Conservation (phyloP, 2,797 vertebrate species). For the Crocodylus rhombifer region DNA sequence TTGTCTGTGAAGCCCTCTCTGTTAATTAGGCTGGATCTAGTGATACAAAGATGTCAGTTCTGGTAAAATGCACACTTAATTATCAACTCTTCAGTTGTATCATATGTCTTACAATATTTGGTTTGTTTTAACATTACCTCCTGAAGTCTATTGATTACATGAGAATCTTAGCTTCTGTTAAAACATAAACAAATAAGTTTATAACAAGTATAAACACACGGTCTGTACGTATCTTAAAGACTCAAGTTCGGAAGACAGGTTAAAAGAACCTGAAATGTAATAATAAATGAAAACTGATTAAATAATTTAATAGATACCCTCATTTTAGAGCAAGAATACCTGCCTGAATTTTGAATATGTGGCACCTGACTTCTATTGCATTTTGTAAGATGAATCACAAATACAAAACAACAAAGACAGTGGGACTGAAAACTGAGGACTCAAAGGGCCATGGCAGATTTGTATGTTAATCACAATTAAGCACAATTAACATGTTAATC, state of each 20-base stretch:
- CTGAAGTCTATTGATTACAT: background rate
- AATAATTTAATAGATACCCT: too few species aligned
- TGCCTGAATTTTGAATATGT: too few species aligned
- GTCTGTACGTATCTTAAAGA: too few species aligned
- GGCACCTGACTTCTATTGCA: background rate
- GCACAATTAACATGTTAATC: too few species aligned
- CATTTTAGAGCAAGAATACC: too few species aligned
- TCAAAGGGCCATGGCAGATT: too few species aligned
- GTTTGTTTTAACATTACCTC: background rate
- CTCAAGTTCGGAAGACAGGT: too few species aligned
- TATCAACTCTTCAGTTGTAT: background rate
- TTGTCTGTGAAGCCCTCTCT: background rate
- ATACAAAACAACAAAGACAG: background rate
- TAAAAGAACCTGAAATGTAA: background rate
- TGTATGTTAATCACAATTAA: too few species aligned
- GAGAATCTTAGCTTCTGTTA: background rate
- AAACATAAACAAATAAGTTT: background rate
- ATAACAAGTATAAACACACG: background rate
- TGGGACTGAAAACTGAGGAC: too few species aligned
- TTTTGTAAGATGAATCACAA: background rate
- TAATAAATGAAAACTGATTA: background rate
- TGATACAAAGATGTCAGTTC: background rate
- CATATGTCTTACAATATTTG: background rate
- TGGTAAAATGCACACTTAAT: background rate
- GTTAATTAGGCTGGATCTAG: background rate